phyloP scores from a whole-genome alignment of 2,797 vertebrate species.

The Melanotaenia nigrans region DNA sequence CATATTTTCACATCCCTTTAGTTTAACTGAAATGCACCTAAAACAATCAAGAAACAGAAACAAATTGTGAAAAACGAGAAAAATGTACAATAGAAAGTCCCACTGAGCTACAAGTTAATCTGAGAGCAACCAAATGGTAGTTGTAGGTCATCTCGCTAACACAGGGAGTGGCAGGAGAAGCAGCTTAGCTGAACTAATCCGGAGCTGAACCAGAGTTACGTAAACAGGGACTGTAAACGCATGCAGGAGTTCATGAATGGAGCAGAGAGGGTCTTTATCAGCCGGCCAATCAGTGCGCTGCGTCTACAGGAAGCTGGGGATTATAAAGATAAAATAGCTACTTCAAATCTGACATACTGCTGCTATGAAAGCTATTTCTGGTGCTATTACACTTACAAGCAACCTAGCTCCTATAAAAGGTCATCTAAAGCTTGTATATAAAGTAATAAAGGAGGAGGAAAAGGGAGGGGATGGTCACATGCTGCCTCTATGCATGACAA shows the following conservation, averaged over 20 bases:
- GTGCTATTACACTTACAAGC: background rate
- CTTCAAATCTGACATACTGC: background rate
- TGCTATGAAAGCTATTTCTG: background rate
- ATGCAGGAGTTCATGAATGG: constrained; percentile 44
- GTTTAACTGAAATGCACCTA: background rate
- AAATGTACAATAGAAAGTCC: background rate
- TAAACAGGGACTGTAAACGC: constrained; percentile 43
- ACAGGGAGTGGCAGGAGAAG: constrained; percentile 44
- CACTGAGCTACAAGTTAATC: background rate
- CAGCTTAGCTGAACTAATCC: constrained; percentile 73
- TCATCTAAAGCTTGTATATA: constrained; percentile 7
- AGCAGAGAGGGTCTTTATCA: background rate
- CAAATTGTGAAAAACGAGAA: background rate
- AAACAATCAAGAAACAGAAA: background rate
- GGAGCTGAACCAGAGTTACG: constrained; percentile 42
- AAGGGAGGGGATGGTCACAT: background rate
- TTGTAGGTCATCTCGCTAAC: constrained; percentile 26
- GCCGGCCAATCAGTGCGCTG: background rate
- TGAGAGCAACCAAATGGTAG: constrained; percentile 2
- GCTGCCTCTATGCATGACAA: background rate
- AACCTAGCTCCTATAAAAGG: background rate
- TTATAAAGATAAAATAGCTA: constrained; percentile 7
- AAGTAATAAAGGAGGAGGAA: constrained; percentile 4
- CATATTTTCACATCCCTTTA: background rate
- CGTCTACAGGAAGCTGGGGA: constrained; percentile 9